A percentile compares a stretch with the other conserved stretches of the same genome.
phyloP scores from a whole-genome alignment of 2,888 invertebrate genomes.

The Amphimallon solstitiale region DNA sequence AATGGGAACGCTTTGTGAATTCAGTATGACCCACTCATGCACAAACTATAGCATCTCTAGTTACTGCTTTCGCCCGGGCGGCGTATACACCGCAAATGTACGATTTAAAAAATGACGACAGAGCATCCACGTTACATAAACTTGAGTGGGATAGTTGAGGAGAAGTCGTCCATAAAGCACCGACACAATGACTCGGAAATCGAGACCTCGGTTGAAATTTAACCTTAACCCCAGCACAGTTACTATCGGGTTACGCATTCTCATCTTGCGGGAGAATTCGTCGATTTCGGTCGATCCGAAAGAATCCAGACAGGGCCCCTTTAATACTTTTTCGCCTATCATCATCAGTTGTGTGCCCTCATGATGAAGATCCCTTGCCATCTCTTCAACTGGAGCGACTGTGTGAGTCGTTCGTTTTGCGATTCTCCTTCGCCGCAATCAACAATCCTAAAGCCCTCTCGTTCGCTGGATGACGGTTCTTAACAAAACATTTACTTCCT shows the following conservation, averaged over 20 bases:
- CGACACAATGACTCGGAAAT: slow-evolving; percentile 49
- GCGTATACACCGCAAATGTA: not conserved
- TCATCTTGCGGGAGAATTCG: not conserved
- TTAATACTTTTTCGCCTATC: slow-evolving; percentile 11
- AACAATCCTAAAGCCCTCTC: slow-evolving; percentile 12
- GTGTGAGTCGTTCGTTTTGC: not conserved
- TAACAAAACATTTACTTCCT: slow-evolving; percentile 27
- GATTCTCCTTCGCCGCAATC: slow-evolving; percentile 4
- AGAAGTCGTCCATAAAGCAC: slow-evolving; percentile 43
- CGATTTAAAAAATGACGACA: not conserved
- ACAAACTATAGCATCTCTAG: not conserved
- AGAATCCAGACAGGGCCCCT: slow-evolving; percentile 1
- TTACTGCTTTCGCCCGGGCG: too few species aligned
- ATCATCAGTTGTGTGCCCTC: not conserved
- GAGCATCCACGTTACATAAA: not conserved
- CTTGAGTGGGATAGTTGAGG: not conserved
- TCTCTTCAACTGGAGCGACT: not conserved
- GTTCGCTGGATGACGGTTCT: not conserved
- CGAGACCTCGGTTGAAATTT: slow-evolving; percentile 16
- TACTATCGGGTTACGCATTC: not conserved
- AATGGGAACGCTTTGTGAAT: not conserved
- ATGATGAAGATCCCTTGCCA: not conserved
- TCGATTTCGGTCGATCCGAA: slow-evolving; percentile 2
- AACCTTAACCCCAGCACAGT: not conserved
- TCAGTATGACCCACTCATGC: not conserved